Evolutionary conservation across 2,797 vertebrate species (phyloP).

Genomic region (Scyliorhinus canicula): DNA sequence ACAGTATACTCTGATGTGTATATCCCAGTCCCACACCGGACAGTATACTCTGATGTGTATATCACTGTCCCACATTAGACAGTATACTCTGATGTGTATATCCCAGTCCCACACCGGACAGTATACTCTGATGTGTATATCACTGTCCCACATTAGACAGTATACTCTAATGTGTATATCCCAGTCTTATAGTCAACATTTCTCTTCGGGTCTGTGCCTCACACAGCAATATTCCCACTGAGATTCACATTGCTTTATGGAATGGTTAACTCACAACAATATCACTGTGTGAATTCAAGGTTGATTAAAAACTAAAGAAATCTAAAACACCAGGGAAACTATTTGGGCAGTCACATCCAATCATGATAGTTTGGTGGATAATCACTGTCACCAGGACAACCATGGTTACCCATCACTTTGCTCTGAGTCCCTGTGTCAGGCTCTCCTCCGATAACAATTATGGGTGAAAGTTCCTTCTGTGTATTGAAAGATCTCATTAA

Average conservation of each 20-base stretch:
- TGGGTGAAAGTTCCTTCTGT: not conserved
- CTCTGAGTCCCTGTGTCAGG: not conserved
- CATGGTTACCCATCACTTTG: not conserved
- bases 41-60: too few species aligned
- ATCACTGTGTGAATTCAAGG: not conserved
- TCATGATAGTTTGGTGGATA: too few species aligned
- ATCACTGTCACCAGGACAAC: not conserved
- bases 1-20: too few species aligned
- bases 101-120: too few species aligned
- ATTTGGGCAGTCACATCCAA: not conserved
- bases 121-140: too few species aligned
- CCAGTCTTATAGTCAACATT: too few species aligned
- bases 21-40: too few species aligned
- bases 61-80: too few species aligned
- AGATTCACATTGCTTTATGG: not conserved
- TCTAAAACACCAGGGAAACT: not conserved
- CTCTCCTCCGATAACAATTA: not conserved
- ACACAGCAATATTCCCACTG: not conserved
- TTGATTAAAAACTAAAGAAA: not conserved
- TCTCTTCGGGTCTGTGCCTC: too few species aligned
- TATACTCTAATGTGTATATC: too few species aligned
- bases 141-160: too few species aligned
- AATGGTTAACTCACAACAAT: not conserved
- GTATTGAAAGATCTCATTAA: not conserved
- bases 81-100: too few species aligned